Evolutionary conservation across 2,113 vertebrate genomes (phyloP).

Genomic region (Kobus ellipsiprymnus): DNA sequence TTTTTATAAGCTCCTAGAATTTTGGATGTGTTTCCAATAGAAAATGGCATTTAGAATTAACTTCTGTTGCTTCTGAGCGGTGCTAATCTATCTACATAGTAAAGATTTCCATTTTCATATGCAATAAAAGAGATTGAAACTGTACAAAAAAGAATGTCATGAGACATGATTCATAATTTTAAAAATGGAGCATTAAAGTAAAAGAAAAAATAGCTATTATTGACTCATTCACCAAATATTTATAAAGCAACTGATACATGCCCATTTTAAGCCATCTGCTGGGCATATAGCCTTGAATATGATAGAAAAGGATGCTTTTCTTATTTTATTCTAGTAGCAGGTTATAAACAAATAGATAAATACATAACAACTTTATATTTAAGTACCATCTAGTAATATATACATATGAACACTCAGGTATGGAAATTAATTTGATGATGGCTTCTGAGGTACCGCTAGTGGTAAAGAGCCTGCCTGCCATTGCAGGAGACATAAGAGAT

Average conservation of each 20-base stretch:
- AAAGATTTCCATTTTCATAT: not conserved
- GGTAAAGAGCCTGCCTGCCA: not conserved
- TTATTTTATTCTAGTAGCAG: not conserved
- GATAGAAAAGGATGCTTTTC: not conserved
- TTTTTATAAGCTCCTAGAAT: not conserved
- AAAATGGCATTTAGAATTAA: conserved; percentile 34
- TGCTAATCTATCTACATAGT: not conserved
- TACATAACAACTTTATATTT: not conserved
- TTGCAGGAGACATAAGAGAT: not conserved
- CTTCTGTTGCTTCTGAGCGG: not conserved
- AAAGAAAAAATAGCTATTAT: not conserved
- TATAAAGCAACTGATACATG: not conserved
- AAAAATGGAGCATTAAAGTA: not conserved
- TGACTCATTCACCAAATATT: not conserved
- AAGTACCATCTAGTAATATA: not conserved
- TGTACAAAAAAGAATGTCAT: not conserved
- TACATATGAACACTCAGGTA: not conserved
- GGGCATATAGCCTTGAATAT: not conserved
- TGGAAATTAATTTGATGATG: not conserved
- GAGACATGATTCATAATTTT: not conserved
- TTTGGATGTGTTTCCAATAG: conserved; percentile 21
- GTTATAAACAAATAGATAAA: not conserved
- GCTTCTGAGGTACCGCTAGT: rapidly evolving
- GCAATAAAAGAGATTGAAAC: not conserved
- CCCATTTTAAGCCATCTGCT: not conserved